Percentiles rank a stretch among this genome's conserved stretches.
These are phyloP conservation scores for Myotis findleyi DNA, from an alignment of 2,797 vertebrate genomes.

Conservation along the genomic window DNA sequence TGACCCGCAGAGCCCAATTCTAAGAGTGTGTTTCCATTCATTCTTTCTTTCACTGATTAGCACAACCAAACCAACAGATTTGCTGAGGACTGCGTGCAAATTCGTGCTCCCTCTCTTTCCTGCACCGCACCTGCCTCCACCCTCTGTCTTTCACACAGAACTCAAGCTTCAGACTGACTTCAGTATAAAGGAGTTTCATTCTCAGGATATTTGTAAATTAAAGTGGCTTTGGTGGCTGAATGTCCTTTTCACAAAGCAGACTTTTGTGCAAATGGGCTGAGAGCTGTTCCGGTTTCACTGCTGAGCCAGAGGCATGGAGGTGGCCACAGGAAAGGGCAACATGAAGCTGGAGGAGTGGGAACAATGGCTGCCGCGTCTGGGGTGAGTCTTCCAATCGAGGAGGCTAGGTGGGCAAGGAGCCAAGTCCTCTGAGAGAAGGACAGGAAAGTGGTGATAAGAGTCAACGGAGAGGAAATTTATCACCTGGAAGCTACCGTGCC, in stretches of 20 bases:
- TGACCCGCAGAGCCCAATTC: background rate
- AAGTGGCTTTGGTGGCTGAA: background rate
- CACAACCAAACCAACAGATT: too few relatives aligned
- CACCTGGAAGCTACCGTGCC: background rate
- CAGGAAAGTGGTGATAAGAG: background rate
- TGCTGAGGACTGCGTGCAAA: background rate
- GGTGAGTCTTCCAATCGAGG: background rate
- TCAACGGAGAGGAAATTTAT: background rate
- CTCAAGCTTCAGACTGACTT: background rate
- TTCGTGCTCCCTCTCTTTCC: background rate
- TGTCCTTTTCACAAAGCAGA: background rate
- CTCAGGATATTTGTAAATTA: background rate
- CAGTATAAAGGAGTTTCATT: background rate
- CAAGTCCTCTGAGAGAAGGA: background rate
- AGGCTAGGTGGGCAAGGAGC: accelerated
- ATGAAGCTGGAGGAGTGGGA: background rate
- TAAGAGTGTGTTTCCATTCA: background rate
- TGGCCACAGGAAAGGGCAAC: background rate
- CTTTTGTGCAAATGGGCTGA: background rate
- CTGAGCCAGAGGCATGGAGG: background rate
- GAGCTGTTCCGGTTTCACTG: background rate
- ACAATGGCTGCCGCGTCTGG: background rate
- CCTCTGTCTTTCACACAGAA: background rate
- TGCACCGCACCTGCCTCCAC: background rate
- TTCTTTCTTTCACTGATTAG: background rate